Percentiles rank a stretch among this genome's conserved stretches.
Evolutionary conservation across 2,113 vertebrate species (phyloP).

Genomic region (Lycaon pictus): DNA sequence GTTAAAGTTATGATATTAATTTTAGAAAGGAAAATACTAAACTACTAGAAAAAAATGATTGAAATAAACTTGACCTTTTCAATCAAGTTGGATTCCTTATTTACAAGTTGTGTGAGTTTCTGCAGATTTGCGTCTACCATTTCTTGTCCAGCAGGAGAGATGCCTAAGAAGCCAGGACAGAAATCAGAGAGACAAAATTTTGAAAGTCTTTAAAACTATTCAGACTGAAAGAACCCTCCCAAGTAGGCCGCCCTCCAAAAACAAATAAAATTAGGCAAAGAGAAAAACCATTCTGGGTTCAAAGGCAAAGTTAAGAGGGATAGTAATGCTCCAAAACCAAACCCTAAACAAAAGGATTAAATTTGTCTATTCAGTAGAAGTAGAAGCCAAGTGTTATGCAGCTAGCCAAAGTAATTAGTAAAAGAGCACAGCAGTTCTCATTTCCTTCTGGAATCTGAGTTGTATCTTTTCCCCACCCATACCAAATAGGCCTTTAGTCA

Average conservation of each 20-base stretch:
- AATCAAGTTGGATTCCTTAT: conserved; percentile 99
- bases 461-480: background rate
- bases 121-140: conserved; percentile 97
- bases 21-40: conserved; percentile 78
- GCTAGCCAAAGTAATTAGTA: background rate
- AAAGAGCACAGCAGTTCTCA: background rate
- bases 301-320: conserved; percentile 36
- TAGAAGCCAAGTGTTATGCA: background rate
- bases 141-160: conserved; percentile 92
- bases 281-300: conserved; percentile 47
- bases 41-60: conserved; percentile 80
- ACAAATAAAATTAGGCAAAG: background rate
- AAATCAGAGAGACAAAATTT: conserved; percentile 82
- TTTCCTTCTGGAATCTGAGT: background rate
- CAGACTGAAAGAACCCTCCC: background rate
- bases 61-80: conserved; percentile 95
- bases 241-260: background rate
- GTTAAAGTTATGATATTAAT: conserved; percentile 57
- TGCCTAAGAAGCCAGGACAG: conserved; percentile 89
- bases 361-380: background rate
- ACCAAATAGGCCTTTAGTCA: background rate
- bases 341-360: background rate
- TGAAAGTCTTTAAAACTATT: conserved; percentile 69
- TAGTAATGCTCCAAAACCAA: conserved; percentile 46
- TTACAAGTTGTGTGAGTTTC: conserved; percentile 99